Base-by-base conservation (phyloP, 1,140 invertebrate species). In the Listronotus bonariensis region DNA sequence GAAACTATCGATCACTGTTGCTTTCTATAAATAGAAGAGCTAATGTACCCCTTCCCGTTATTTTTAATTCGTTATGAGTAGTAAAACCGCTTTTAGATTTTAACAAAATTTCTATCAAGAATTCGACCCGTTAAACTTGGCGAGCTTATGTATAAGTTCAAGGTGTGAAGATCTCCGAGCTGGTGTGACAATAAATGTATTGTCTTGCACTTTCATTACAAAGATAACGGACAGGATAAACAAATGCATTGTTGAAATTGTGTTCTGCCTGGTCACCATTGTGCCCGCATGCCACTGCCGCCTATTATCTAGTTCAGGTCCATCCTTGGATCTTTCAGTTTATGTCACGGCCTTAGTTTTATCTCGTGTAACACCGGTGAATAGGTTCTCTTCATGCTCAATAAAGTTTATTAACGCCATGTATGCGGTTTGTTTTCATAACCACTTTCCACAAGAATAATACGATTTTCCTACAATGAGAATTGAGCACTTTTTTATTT, bases 171-270 rank as follows among this genome's bases (percentile, higher is more conserved):
- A 56, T 51, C 34, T 36, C 34, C 40, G 54, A 26, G 43, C 45
- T 40, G 52, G 31, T 62, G 53, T 46, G 40, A 68, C 52, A 64
- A 58, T 68, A 64, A 68, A 68, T 42, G 61, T 58, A 68, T 64
- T 64, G 59, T 68, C 59, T 56, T 62, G 57, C 65, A 67, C 65
- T 67, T 67, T 67, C 65, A 67, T 67, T 66, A 60, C 51, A 53
- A 59, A 66, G 64, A 66, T 66, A 66, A 66, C 64, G 64, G 64
- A 53, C 43, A 11, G 34, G 40, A 60, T 66, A 66, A 66, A 66
- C 56, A 66, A 60, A 60, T 66, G 57, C 64, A 66, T 66, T 66
- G 54, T 66, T 66, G 52, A 60, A 66, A 66, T 66, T 66, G 64
- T 66, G 43, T 57, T 59, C 61, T 38, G 42, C 40, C 56, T 59